phyloP scores from a whole-genome alignment of 1,140 invertebrate genomes.

The Diprion similis region DNA sequence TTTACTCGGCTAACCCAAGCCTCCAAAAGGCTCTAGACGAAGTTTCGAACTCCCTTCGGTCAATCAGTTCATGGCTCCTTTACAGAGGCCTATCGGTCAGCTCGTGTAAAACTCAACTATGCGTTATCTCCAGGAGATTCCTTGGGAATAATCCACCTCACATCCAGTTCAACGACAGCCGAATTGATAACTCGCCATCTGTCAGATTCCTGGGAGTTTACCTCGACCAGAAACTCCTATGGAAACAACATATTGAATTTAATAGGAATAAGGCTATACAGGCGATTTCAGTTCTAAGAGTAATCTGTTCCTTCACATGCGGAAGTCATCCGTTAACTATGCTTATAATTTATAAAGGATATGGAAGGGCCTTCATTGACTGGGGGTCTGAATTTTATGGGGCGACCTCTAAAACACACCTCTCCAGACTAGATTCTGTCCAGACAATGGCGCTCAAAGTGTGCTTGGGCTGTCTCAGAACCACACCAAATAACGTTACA shows the following conservation, averaged over 20 bases:
- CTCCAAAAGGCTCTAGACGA: neutral
- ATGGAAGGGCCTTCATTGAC: neutral
- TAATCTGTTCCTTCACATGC: neutral
- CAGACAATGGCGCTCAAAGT: conserved; percentile 1
- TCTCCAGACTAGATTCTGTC: neutral
- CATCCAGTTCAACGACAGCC: neutral
- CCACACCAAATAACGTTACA: conserved; percentile 8
- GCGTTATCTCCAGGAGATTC: neutral
- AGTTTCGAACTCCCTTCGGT: neutral
- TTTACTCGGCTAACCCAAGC: neutral
- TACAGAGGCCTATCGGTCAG: neutral
- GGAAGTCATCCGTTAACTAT: neutral
- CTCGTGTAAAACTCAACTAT: neutral
- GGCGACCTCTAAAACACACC: neutral
- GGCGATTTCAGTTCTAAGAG: neutral
- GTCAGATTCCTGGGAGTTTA: conserved; percentile 5
- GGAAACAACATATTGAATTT: neutral
- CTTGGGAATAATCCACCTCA: neutral
- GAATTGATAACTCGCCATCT: neutral
- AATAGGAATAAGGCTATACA: neutral
- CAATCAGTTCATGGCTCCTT: neutral
- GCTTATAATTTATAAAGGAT: conserved; percentile 12
- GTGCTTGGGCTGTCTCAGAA: conserved; percentile 3
- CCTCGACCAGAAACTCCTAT: neutral
- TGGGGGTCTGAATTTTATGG: conserved; percentile 11